These are phyloP conservation scores for Mesoclemmys tuberculata DNA, from an alignment of 2,113 vertebrate species.

Conservation along the genomic window DNA sequence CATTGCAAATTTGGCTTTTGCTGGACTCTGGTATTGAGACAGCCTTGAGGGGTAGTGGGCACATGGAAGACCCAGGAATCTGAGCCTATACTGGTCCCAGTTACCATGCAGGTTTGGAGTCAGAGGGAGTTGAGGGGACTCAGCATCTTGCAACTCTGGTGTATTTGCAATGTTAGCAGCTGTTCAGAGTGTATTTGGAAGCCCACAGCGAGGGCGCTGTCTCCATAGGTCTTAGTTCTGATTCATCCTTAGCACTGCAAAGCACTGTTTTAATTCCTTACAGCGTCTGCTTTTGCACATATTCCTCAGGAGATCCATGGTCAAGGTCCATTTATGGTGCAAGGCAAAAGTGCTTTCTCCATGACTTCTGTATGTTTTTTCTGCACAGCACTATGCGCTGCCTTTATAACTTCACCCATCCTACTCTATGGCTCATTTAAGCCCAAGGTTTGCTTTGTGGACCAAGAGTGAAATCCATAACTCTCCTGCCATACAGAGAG, in stretches of 20 bases:
- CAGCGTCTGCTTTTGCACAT: background rate
- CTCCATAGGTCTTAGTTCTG: background rate
- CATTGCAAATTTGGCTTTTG: background rate
- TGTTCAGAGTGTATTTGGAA: background rate
- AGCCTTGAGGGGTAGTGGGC: background rate
- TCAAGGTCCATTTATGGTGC: background rate
- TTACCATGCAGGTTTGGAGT: background rate
- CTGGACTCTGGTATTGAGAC: background rate
- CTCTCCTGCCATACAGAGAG: background rate
- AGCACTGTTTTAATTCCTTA: background rate
- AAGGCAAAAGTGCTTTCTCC: background rate
- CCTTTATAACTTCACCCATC: background rate
- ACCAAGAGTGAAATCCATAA: background rate
- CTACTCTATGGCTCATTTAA: accelerated
- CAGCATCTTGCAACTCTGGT: background rate
- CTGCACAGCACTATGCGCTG: background rate
- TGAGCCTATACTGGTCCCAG: background rate
- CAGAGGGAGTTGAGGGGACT: background rate
- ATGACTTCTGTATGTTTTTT: background rate
- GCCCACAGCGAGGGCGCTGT: background rate
- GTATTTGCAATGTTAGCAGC: background rate
- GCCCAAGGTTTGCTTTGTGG: conserved; percentile 1
- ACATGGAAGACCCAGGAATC: background rate
- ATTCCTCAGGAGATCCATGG: background rate
- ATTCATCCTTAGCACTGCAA: background rate